Percentiles rank a stretch among this genome's conserved stretches.
Conservation (phyloP, 2,113 vertebrate genomes). For the Seriola aureovittata region DNA sequence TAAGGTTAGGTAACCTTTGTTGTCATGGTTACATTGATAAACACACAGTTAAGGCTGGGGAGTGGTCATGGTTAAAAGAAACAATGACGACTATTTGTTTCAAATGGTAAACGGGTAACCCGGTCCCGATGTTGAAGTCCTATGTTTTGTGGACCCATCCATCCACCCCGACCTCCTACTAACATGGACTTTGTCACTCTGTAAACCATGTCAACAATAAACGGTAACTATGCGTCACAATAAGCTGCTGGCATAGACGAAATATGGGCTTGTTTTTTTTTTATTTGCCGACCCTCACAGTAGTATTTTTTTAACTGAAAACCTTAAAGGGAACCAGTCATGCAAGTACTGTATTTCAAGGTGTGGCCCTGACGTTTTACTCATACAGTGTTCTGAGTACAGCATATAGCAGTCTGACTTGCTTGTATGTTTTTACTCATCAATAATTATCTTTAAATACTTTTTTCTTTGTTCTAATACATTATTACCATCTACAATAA, state of each 20-base stretch:
- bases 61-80: neutral
- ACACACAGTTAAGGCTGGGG: neutral
- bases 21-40: neutral
- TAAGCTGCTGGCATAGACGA: neutral
- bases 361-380: constrained; percentile 7
- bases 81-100: neutral
- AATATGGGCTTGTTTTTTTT: neutral
- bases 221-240: neutral
- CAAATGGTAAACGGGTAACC: neutral
- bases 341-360: neutral
- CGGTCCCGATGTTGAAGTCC: neutral
- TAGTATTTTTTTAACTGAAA: neutral
- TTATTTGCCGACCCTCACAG: neutral
- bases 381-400: neutral
- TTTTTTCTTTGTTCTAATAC: neutral
- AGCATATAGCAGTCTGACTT: neutral
- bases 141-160: neutral
- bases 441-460: neutral
- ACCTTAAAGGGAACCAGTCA: neutral
- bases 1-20: neutral
- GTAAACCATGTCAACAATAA: no score
- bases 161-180: neutral
- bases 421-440: neutral
- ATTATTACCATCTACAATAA: neutral
- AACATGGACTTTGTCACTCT: neutral